Evolutionary conservation across 2,888 invertebrate genomes (phyloP).

Genomic region (Caenorhabditis sp.): DNA sequence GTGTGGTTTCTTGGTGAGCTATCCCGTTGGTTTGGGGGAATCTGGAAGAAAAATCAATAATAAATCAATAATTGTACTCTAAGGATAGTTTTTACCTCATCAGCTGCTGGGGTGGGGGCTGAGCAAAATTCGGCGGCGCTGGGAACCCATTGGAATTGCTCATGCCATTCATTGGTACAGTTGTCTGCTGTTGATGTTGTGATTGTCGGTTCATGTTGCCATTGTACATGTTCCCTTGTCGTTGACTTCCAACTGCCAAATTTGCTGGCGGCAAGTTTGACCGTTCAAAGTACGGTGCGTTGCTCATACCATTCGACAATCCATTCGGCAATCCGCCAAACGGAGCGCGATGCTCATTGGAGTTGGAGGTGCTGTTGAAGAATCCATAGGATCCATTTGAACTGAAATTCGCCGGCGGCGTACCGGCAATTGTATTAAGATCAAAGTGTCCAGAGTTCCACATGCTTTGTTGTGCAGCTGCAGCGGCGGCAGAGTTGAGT

Average conservation of each 20-base stretch:
- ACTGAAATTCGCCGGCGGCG: conserved; percentile 43
- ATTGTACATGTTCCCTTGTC: conserved; percentile 50
- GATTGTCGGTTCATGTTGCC: conserved; percentile 42
- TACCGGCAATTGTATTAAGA: conserved; percentile 46
- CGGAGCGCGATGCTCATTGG: conserved; percentile 41
- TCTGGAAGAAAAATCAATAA: too few relatives aligned
- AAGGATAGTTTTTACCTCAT: conserved; percentile 15
- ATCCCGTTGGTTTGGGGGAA: conserved; percentile 31
- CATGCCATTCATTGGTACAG: conserved; percentile 41
- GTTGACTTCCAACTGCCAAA: conserved; percentile 65
- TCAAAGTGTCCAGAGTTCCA: conserved; percentile 59
- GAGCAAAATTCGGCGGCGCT: conserved; percentile 37
- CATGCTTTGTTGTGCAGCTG: conserved; percentile 45
- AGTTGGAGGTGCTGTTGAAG: conserved; percentile 34
- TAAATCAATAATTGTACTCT: too few relatives aligned
- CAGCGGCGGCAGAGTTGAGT: conserved; percentile 14
- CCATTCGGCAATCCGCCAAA: conserved; percentile 40
- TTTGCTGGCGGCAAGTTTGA: conserved; percentile 54
- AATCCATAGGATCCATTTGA: conserved; percentile 65
- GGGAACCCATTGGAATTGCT: conserved; percentile 25
- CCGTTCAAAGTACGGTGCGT: conserved; percentile 45
- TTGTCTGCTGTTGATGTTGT: conserved; percentile 25
- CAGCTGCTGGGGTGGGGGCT: conserved; percentile 41
- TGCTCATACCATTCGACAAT: conserved; percentile 33
- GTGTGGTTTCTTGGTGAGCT: conserved; percentile 24